Base-by-base conservation (phyloP, 1,140 invertebrate genomes). In the Saccostrea cuccullata region DNA sequence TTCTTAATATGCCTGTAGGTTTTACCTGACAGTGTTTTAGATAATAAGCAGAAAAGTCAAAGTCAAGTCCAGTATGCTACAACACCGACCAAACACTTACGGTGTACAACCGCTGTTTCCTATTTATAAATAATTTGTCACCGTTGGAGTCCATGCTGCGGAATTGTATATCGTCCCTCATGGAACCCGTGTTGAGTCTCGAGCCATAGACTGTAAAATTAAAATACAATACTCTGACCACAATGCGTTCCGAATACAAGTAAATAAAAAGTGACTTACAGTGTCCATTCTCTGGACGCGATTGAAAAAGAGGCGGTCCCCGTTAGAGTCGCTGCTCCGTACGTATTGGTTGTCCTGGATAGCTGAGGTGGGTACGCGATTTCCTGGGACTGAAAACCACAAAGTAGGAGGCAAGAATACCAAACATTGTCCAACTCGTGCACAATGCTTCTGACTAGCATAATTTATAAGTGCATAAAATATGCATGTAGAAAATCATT, bases 251-350 rank as follows among this genome's bases (percentile, higher is more conserved):
- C 40, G 82, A 84, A 12, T 84, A 55, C 40, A 55, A 84, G 40
- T 55, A 84, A 23, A 55, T 55, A 55, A 84, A 15, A 55, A 8
- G 82, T 84, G 8, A 84, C 82, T 84, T 55, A 84, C 82, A 15
- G 40, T 73, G 20, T 30, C 17, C 15, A 73, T 23, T 11, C 86
- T 15, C 55, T 87, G 86, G 13, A 67, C 47, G 11, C 86, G 40
- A 73, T 87, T 87, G 70, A 87, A 77, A 73, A 87, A 87, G 86
- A 87, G 70, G 26, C 73, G 67, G 70, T 87, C 73, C 0, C 73
- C 73, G n/a, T 87, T 87, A 2, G 40, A 15, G 12, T 23, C 70
- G 17, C 40, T 87, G 77, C 86, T 87, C 30, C 73, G 36, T 17
- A 58, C 30, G 0, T 56, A 56, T n/a, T 87, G 67, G 64, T 87